phyloP scores from a whole-genome alignment of 1,140 invertebrate species.

The Drosophila nannoptera region DNA sequence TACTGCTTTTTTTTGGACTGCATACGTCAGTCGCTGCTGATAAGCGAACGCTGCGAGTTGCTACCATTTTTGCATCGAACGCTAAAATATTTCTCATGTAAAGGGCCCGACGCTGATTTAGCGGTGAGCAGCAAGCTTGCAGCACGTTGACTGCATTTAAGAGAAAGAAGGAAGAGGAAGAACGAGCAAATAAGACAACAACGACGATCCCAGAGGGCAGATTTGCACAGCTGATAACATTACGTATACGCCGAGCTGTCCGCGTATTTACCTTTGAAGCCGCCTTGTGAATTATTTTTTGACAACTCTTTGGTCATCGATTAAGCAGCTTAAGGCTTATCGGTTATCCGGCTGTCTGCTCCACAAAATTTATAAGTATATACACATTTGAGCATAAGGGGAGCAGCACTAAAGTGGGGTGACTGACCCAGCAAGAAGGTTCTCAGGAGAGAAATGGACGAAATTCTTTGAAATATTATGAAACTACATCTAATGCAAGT shows the following conservation, averaged over 20 bases:
- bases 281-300: slow-evolving; percentile 73
- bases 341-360: slow-evolving; percentile 46
- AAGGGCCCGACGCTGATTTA: slow-evolving; percentile 66
- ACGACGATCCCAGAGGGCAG: slow-evolving; percentile 56
- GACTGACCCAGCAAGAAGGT: slow-evolving; percentile 44
- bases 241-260: slow-evolving; percentile 71
- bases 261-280: slow-evolving; percentile 65
- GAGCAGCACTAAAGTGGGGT: slow-evolving; percentile 39
- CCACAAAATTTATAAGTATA: slow-evolving; percentile 8
- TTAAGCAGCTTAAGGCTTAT: slow-evolving; percentile 77
- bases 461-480: neutral
- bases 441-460: neutral
- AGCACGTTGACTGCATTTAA: neutral
- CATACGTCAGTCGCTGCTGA: slow-evolving; percentile 65
- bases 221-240: slow-evolving; percentile 65
- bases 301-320: slow-evolving; percentile 75
- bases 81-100: slow-evolving; percentile 75
- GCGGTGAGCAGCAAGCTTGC: slow-evolving; percentile 2
- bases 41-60: slow-evolving; percentile 64
- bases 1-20: slow-evolving; percentile 45
- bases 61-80: slow-evolving; percentile 75
- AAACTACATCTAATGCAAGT: neutral
- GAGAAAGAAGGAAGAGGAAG: neutral
- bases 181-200: neutral
- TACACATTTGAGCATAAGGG: slow-evolving; percentile 2